phyloP scores from a whole-genome alignment of 1,140 invertebrate genomes.

The Bombyx mandarina region DNA sequence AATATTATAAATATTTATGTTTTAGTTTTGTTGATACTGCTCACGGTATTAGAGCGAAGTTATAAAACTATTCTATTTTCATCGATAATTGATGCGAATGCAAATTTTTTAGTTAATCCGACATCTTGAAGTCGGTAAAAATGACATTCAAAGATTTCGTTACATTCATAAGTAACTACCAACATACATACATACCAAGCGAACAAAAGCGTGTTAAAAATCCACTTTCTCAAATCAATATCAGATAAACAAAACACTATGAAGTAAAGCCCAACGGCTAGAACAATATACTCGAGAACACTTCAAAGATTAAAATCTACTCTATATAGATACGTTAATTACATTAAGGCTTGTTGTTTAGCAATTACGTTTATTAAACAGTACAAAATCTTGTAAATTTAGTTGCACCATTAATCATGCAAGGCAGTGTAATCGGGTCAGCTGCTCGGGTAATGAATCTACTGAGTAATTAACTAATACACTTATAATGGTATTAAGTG shows the following conservation, averaged over 20 bases:
- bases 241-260: neutral
- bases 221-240: neutral
- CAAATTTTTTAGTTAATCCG: too few species aligned
- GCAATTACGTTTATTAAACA: slow-evolving; percentile 35
- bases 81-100: too few species aligned
- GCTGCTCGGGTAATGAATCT: slow-evolving; percentile 40
- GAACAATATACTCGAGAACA: neutral
- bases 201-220: too few species aligned
- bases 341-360: slow-evolving; percentile 15
- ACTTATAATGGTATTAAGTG: slow-evolving; percentile 36
- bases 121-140: too few species aligned
- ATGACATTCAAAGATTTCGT: too few species aligned
- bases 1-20: too few species aligned
- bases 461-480: slow-evolving; percentile 50
- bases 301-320: slow-evolving; percentile 2
- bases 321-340: slow-evolving; percentile 22
- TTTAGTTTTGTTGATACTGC: too few species aligned
- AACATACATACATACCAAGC: too few species aligned
- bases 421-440: slow-evolving; percentile 22
- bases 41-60: too few species aligned
- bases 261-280: too few species aligned
- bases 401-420: slow-evolving; percentile 46
- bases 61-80: too few species aligned
- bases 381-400: slow-evolving; percentile 42
- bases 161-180: too few species aligned